Conservation (phyloP, 2,888 invertebrate genomes). For the Epirrhoe tristata region DNA sequence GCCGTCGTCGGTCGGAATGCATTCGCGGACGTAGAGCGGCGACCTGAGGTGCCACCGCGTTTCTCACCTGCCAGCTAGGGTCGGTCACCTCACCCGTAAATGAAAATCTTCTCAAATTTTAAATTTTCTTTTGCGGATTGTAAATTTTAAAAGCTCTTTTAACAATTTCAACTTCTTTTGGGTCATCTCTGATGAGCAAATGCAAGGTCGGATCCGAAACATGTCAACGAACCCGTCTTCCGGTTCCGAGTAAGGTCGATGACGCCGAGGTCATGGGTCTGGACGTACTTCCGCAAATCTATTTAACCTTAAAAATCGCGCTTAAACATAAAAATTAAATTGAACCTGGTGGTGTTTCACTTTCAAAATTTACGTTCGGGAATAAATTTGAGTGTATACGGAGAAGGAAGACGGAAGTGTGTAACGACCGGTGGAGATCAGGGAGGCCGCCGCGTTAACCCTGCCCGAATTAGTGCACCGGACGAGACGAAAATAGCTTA, state of each 20-base stretch:
- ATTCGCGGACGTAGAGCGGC: slow-evolving; percentile 84
- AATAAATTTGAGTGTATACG: slow-evolving; percentile 66
- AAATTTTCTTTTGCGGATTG: slow-evolving; percentile 45
- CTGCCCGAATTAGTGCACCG: slow-evolving; percentile 85
- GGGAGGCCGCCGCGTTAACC: slow-evolving; percentile 82
- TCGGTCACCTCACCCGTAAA: slow-evolving; percentile 70
- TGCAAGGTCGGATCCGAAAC: slow-evolving; percentile 79
- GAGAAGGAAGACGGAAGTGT: slow-evolving; percentile 79
- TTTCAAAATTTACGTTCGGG: slow-evolving; percentile 47
- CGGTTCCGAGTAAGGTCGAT: slow-evolving; percentile 80
- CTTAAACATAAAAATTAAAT: slow-evolving; percentile 41
- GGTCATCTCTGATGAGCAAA: slow-evolving; percentile 62
- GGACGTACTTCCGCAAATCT: slow-evolving; percentile 48
- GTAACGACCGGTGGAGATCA: slow-evolving; percentile 69
- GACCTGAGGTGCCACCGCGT: slow-evolving; percentile 81
- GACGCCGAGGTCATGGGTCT: slow-evolving; percentile 72
- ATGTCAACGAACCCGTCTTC: slow-evolving; percentile 82
- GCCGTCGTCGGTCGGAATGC: slow-evolving; percentile 84
- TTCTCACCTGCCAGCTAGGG: slow-evolving; percentile 73
- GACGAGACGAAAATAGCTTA: slow-evolving; percentile 82
- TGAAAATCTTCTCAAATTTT: slow-evolving; percentile 46
- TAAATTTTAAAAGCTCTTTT: slow-evolving; percentile 40
- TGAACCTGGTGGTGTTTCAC: slow-evolving; percentile 49
- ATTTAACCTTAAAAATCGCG: slow-evolving; percentile 35
- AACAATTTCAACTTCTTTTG: slow-evolving; percentile 59